Percentiles rank a stretch among this genome's conserved stretches.
Conservation (phyloP, 2,113 vertebrate species). For the Carassius gibelio region DNA sequence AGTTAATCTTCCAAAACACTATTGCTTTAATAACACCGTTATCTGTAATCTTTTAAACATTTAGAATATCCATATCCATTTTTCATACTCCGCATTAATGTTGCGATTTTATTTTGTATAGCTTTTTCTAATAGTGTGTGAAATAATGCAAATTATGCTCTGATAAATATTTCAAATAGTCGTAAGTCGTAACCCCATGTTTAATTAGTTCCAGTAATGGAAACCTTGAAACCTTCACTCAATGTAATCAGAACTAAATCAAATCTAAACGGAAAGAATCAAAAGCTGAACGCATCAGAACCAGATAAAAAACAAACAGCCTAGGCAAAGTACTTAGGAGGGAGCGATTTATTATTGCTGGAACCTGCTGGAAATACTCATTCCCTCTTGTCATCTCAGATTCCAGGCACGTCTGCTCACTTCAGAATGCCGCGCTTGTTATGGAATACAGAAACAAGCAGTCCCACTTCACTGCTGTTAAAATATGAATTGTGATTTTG, state of each 20-base stretch:
- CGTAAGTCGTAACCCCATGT: not conserved
- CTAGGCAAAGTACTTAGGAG: not conserved
- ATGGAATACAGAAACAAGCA: slow-evolving; percentile 15
- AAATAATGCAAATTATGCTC: not conserved
- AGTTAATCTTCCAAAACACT: not conserved
- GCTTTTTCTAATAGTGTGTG: not conserved
- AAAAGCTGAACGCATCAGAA: not conserved
- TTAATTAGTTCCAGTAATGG: not conserved
- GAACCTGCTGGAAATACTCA: not conserved
- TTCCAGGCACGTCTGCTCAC: slow-evolving; percentile 28
- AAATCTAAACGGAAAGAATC: not conserved
- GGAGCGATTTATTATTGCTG: not conserved
- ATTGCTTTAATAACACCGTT: not conserved
- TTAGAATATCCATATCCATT: not conserved
- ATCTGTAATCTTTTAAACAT: not conserved
- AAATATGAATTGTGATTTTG: slow-evolving; percentile 30
- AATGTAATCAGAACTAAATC: not conserved
- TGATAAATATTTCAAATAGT: not conserved
- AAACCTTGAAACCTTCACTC: not conserved
- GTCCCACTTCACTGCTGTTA: slow-evolving; percentile 25
- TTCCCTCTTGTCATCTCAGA: not conserved
- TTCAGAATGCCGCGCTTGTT: slow-evolving; percentile 1
- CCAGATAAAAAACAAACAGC: not conserved
- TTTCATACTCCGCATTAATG: not conserved
- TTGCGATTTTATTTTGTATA: not conserved